These are phyloP conservation scores for Pseudotriccus pelzelni DNA, from an alignment of 2,797 vertebrate species.

Conservation along the genomic window DNA sequence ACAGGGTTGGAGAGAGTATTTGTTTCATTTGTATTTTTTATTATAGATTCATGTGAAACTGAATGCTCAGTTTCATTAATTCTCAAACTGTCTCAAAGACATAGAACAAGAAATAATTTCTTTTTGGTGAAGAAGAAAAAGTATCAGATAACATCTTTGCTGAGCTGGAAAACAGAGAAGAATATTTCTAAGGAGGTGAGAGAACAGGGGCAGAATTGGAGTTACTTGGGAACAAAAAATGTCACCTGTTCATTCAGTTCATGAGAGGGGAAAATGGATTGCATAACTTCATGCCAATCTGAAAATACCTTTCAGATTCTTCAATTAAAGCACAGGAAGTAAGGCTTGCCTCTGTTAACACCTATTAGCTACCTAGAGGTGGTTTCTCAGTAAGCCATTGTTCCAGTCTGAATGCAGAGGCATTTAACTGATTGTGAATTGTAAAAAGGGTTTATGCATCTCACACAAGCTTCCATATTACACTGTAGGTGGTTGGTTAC, in stretches of 20 bases:
- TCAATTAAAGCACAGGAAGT: neutral
- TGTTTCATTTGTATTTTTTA: neutral
- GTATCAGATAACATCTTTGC: neutral
- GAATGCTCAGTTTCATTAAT: neutral
- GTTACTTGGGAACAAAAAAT: neutral
- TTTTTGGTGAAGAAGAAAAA: neutral
- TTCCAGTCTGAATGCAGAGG: neutral
- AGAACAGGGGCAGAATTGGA: neutral
- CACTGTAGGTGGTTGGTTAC: neutral
- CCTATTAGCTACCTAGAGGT: neutral
- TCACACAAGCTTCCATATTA: neutral
- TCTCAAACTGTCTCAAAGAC: neutral
- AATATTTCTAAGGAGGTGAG: neutral
- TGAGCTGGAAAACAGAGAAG: neutral
- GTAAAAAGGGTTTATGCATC: neutral
- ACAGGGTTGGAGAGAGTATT: neutral
- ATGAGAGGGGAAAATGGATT: neutral
- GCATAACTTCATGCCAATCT: neutral
- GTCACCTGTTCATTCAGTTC: neutral
- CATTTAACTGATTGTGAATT: neutral
- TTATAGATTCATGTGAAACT: neutral
- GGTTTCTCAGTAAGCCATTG: neutral
- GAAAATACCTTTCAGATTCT: neutral
- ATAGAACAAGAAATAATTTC: neutral
- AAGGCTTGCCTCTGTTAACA: neutral